These are phyloP conservation scores for Tetraneura akinire DNA, from an alignment of 1,140 invertebrate species.

Conservation along the genomic window DNA sequence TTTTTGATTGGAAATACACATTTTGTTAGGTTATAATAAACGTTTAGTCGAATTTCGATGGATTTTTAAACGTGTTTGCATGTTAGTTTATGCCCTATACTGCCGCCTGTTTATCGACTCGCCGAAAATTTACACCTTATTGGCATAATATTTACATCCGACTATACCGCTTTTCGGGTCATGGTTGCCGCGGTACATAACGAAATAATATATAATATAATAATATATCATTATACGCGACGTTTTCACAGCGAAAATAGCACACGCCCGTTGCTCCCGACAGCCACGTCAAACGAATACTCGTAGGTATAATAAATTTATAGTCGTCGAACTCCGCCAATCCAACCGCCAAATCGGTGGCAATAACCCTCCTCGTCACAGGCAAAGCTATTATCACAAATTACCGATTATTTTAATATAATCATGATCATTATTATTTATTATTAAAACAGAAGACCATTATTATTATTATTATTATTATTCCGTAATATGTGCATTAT, in stretches of 20 bases:
- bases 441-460: too few relatives aligned
- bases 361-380: background rate
- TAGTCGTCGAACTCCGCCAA: background rate
- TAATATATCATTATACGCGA: slow-evolving; percentile 39
- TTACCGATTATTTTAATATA: slow-evolving; percentile 6
- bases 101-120: too few relatives aligned
- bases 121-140: background rate
- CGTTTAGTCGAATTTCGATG: background rate
- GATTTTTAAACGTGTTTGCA: background rate
- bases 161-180: slow-evolving; percentile 31
- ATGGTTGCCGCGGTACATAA: background rate
- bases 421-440: background rate
- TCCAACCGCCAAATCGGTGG: background rate
- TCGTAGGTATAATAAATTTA: slow-evolving; percentile 28
- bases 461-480: too few relatives aligned
- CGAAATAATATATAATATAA: background rate
- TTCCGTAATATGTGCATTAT: too few relatives aligned
- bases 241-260: slow-evolving; percentile 1
- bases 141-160: slow-evolving; percentile 11
- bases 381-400: background rate
- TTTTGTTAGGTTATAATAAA: too few relatives aligned
- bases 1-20: too few relatives aligned
- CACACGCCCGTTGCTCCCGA: slow-evolving; percentile 33
- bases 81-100: too few relatives aligned
- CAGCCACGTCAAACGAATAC: slow-evolving; percentile 32